These are phyloP conservation scores for Eupelmus urozonus DNA, from an alignment of 2,888 invertebrate genomes.

Conservation along the genomic window DNA sequence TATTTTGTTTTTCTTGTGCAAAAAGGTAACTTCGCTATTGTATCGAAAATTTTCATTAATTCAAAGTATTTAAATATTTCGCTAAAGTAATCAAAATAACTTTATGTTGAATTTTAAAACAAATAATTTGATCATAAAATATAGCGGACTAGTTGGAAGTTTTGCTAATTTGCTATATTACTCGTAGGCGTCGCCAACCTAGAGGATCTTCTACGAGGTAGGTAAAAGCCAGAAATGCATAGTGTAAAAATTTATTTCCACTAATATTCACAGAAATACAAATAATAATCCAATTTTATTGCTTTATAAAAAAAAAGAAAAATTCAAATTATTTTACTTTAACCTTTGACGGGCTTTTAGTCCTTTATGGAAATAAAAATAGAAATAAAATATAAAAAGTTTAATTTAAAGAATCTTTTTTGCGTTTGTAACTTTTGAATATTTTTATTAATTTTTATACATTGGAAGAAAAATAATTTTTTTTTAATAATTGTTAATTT, in stretches of 20 bases:
- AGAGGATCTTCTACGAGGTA: conserved; percentile 56
- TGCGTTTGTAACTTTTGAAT: conserved; percentile 1
- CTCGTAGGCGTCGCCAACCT: conserved; percentile 54
- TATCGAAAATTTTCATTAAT: neutral
- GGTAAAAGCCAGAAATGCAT: conserved; percentile 59
- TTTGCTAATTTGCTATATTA: conserved; percentile 53
- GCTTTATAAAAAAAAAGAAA: neutral
- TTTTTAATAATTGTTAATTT: conserved; percentile 28
- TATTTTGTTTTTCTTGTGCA: neutral
- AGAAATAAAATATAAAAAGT: neutral
- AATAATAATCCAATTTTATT: conserved; percentile 38
- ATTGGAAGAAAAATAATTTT: neutral
- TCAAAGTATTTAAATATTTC: conserved; percentile 21
- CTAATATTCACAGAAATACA: conserved; percentile 49
- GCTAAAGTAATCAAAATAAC: conserved; percentile 15
- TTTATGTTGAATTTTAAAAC: neutral
- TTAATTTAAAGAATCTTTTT: neutral
- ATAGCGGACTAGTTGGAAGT: conserved; percentile 22
- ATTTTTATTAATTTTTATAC: neutral
- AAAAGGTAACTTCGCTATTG: neutral
- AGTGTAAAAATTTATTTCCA: conserved; percentile 51
- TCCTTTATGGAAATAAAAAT: neutral
- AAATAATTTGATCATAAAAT: conserved; percentile 9
- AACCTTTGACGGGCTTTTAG: neutral
- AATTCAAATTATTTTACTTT: conserved; percentile 1